phyloP scores from a whole-genome alignment of 2,888 invertebrate genomes.

The Agonopterix alstromeriana region DNA sequence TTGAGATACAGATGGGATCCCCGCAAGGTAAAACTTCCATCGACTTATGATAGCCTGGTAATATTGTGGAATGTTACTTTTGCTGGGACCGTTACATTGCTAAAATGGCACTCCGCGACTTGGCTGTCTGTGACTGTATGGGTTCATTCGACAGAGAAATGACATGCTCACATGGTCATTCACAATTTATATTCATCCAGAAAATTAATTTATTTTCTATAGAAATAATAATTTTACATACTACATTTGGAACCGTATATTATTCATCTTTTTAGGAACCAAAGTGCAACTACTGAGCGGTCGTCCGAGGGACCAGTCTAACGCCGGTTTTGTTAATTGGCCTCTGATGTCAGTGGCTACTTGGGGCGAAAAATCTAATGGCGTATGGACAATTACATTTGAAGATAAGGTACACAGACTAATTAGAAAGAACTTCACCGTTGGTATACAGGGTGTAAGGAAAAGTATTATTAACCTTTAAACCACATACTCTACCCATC shows the following conservation, averaged over 20 bases:
- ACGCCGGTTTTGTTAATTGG: conserved; percentile 87
- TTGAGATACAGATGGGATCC: conserved; percentile 85
- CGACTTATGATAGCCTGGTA: conserved; percentile 28
- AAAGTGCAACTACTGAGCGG: conserved; percentile 81
- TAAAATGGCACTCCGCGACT: not conserved
- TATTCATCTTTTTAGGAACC: conserved; percentile 73
- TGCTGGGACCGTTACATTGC: conserved; percentile 12
- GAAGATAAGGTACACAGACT: conserved; percentile 64
- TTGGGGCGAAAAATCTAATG: conserved; percentile 91
- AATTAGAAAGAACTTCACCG: too few species aligned
- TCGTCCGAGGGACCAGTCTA: conserved; percentile 82
- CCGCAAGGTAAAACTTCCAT: conserved; percentile 79
- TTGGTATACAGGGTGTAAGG: too few species aligned
- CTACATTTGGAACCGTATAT: not conserved
- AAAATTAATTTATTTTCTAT: not conserved
- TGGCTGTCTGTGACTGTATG: not conserved
- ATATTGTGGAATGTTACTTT: conserved; percentile 20
- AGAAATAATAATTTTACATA: not conserved
- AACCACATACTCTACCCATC: too few species aligned
- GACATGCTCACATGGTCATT: too few species aligned
- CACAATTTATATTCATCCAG: too few species aligned
- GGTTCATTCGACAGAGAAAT: too few species aligned
- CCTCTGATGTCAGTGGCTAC: conserved; percentile 92
- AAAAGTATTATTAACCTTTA: too few species aligned
- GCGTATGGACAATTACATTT: conserved; percentile 78